Conservation (phyloP, 2,888 invertebrate species). For the Andrena haemorrhoa region DNA sequence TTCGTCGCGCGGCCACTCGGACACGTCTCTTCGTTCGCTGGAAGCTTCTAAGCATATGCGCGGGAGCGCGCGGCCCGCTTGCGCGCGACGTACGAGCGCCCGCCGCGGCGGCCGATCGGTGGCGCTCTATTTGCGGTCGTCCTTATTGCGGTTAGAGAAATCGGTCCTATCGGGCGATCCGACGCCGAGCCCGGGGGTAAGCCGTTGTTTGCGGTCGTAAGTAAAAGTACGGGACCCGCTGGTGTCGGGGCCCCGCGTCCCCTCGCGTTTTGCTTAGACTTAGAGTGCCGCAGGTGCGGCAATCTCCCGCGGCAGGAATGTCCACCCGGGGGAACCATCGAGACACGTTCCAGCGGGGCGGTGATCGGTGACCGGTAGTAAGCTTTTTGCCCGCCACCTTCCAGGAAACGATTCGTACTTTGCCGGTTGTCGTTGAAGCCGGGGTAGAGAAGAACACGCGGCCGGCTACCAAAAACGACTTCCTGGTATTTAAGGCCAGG, state of each 20-base stretch:
- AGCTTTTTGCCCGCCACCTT: conserved; percentile 14
- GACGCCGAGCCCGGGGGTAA: conserved; percentile 28
- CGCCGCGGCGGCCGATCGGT: conserved; percentile 1
- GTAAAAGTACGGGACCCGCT: conserved; percentile 41
- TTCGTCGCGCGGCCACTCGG: not conserved
- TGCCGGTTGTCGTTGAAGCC: not conserved
- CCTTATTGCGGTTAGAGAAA: conserved; percentile 57
- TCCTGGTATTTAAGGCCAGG: not conserved
- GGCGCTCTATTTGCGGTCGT: conserved; percentile 51
- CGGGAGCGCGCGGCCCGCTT: not conserved
- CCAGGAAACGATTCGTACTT: not conserved
- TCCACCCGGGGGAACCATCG: conserved; percentile 13
- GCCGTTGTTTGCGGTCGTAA: conserved; percentile 36
- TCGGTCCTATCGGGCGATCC: conserved; percentile 48
- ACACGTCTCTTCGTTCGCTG: conserved; percentile 3
- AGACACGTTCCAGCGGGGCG: conserved; percentile 24
- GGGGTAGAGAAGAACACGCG: not conserved
- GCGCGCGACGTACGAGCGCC: not conserved
- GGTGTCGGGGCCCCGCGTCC: conserved; percentile 25
- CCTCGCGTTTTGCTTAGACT: conserved; percentile 20
- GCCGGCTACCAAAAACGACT: not conserved
- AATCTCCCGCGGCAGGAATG: conserved; percentile 10
- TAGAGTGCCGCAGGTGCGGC: not conserved
- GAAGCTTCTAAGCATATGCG: conserved; percentile 21
- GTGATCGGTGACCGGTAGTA: conserved; percentile 12